Evolutionary conservation across 92 coral and sea anemone genomes (phyloP), one percentile per base, ranked within the genome.

Genomic region (Montipora capitata): DNA sequence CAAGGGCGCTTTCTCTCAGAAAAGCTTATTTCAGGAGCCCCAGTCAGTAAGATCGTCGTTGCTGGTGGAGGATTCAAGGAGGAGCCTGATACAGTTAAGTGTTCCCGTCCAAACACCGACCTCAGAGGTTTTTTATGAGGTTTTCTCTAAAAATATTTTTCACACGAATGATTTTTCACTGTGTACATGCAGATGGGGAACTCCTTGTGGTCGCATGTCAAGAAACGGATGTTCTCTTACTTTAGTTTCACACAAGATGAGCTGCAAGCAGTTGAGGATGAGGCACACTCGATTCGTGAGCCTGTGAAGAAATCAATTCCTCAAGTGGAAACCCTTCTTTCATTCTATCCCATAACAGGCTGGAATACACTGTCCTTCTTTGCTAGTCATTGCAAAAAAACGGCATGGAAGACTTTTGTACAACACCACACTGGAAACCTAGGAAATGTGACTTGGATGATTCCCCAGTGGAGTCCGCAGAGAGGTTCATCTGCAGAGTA

Each of bases 321-420:
- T 70, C 49, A 39, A 12, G 49, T 39, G 49, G 48, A 72, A 72
- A 17, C 40, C 77, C n/a, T 63, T 17, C 68, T 63, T 10, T 63
- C 87, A 43, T 85, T 90, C 61, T 77, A 78, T 68, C 81, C 93
- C 4, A 42, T 78, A n/a, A 84, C 90, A 18, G 93, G 90, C 83
- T 90, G 93, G 20, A 82, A 90, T 45, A 84, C 76, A 17, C 69
- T 77, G n/a, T n/a, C n/a, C n/a, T n/a, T n/a, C n/a, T n/a, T n/a
- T n/a, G n/a, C n/a, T n/a, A n/a, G n/a, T n/a, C n/a, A n/a, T n/a
- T n/a, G n/a, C n/a, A n/a, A n/a, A n/a, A n/a, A n/a, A n/a, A n/a
- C n/a, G n/a, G n/a, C n/a, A n/a, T n/a, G n/a, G n/a, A n/a, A n/a
- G n/a, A n/a, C n/a, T n/a, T n/a, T n/a, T n/a, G n/a, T n/a, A 40